A percentile compares a stretch with the other conserved stretches of the same genome.
phyloP scores from a whole-genome alignment of 2,888 invertebrate species.

The Xestia sexstrigata region DNA sequence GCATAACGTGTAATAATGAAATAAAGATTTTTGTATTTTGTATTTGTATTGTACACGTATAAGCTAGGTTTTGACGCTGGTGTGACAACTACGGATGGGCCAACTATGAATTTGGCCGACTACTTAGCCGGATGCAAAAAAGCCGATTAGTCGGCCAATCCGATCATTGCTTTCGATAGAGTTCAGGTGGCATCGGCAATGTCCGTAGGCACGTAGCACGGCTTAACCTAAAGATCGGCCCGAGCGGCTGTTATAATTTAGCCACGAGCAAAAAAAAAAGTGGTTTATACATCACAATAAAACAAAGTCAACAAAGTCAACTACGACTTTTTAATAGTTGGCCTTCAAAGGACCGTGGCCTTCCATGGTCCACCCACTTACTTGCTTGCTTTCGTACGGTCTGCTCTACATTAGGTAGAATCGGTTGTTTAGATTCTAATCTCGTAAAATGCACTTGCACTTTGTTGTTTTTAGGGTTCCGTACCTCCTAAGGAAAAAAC shows the following conservation, averaged over 20 bases:
- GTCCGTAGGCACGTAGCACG: not conserved
- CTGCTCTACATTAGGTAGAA: not conserved
- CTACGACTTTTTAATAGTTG: too few species aligned
- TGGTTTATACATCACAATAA: too few species aligned
- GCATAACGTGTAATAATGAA: too few species aligned
- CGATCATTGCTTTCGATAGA: not conserved
- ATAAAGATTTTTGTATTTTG: too few species aligned
- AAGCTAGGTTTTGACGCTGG: not conserved
- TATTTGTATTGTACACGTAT: too few species aligned
- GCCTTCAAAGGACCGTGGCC: too few species aligned
- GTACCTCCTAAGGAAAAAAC: not conserved
- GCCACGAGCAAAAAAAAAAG: too few species aligned
- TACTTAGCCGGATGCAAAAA: not conserved
- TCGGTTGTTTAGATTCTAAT: not conserved
- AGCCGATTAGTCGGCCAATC: not conserved
- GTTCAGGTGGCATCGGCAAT: not conserved
- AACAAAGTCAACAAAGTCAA: too few species aligned
- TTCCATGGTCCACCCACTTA: too few species aligned
- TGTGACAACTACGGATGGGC: not conserved
- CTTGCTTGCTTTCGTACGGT: too few species aligned
- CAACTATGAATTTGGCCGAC: not conserved
- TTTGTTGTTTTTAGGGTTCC: not conserved
- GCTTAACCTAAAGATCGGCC: too few species aligned
- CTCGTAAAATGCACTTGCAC: not conserved
- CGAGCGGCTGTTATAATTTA: too few species aligned